Base-by-base conservation (phyloP, 2,888 invertebrate species). In the Palloptera scutellata region DNA sequence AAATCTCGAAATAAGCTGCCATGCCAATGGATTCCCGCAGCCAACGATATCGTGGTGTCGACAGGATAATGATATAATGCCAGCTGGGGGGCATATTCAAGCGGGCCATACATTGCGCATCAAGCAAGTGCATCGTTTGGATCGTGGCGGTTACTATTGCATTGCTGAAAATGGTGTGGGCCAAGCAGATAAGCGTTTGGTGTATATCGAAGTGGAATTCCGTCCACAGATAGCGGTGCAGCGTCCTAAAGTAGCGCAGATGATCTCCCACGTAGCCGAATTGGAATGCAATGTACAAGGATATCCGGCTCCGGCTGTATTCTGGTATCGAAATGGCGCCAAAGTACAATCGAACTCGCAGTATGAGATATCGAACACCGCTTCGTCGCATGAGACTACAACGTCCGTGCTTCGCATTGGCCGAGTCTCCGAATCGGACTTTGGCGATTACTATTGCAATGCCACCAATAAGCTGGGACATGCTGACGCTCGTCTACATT, bases 1-100 rank as follows among this genome's bases (percentile, higher is more conserved):
- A 54, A 78, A 79, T 17, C 72, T 81, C 10, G 82, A 84, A 73
- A 73, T 91, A 0, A 89, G 90, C 70, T 94, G 94, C 76, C 87
- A 89, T 61, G 93, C 93, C 0, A 90, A 89, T 73, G 94, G 94
- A 0, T 93, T 91, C 80, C 94, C 94, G 0, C 88, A 89, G 75
- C 93, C 94, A 0, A 88, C 88, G 62, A 86, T 91, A 15, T 87
- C 87, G 0, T 92, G 92, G 92, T 88, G 89, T 69, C 89, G 88
- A 55, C 87, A 89, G 84, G 89, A 89, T 57, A 88, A 92, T 71
- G 87, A 87, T 10, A 79, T 85, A 12, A 80, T 85, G 81, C 85
- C 85, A 0, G 77, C 76, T 5, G 85, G 85, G 0, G 85, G 85
- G 4, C 77, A 78, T 54, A 57, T 65, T 5, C 72, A 76, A 20